Conservation (phyloP, 2,113 vertebrate species). For the Lethenteron reissneri region DNA sequence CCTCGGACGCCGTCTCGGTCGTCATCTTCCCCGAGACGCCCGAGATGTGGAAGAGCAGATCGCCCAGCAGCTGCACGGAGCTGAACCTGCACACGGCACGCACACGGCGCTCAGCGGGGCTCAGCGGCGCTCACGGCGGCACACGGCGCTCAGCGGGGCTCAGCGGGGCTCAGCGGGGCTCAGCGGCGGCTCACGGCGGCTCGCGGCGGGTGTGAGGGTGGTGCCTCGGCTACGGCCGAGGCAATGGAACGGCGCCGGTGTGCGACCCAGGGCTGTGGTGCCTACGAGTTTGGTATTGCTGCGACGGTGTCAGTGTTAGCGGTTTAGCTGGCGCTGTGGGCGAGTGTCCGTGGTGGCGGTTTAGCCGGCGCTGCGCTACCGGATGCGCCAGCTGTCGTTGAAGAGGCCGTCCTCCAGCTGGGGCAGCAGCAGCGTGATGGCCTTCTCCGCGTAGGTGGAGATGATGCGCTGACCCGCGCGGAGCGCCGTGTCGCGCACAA, state of each 20-base stretch:
- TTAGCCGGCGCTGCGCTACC: constrained; percentile 22
- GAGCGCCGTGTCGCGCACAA: constrained; percentile 79
- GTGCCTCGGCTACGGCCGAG: too few relatives aligned
- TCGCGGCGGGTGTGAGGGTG: background rate
- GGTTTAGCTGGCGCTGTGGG: too few relatives aligned
- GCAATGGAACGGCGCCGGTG: too few relatives aligned
- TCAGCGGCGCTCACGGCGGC: background rate
- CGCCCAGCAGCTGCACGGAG: constrained; percentile 90
- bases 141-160: background rate
- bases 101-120: background rate
- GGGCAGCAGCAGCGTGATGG: constrained; percentile 67
- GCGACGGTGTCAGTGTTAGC: too few relatives aligned
- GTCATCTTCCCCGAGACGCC: constrained; percentile 98
- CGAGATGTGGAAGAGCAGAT: constrained; percentile 89
- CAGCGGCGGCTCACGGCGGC: background rate
- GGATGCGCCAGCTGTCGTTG: constrained; percentile 88
- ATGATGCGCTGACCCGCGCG: constrained; percentile 77
- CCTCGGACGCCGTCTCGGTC: constrained; percentile 85
- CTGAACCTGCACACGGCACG: constrained; percentile 45
- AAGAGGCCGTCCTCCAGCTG: constrained; percentile 96
- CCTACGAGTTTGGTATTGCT: too few relatives aligned
- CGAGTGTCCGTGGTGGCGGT: too few relatives aligned
- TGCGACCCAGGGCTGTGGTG: too few relatives aligned
- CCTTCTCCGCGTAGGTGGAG: constrained; percentile 86
- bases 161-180: background rate